Base-by-base conservation (phyloP, 92 coral and sea anemone species). In the Heliopora coerulea region DNA sequence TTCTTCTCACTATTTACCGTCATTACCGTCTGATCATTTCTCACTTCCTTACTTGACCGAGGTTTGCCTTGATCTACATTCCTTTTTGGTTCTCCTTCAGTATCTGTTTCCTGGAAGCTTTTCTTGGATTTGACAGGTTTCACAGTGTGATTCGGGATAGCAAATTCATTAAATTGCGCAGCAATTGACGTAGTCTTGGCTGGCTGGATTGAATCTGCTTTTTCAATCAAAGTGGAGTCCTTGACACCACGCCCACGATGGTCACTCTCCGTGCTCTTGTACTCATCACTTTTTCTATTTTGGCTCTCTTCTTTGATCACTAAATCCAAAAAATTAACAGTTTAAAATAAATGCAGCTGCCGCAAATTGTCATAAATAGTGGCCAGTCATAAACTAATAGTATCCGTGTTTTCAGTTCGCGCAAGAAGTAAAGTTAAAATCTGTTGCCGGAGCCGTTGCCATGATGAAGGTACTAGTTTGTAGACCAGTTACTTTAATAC, bases 141-240 rank as follows among this genome's bases (percentile, higher is more conserved):
- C 57, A 54, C 31, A 3, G 49, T 21, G 50, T 1, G 10, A 20
- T 7, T 30, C 15, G 77, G 77, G 42, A 70, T 25, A 3, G 63
- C 77, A 70, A 70, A 70, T 12, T 19, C 63, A 27, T 23, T 52
- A 26, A 34, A 70, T 33, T 62, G 9, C 46, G 44, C n/a, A 46
- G n/a, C 52, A 8, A 15, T 26, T 54, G 77, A 54, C 20, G 56
- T 32, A 52, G 50, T 23, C 1, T 3, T 54, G 4, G 26, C 52
- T 18, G 32, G 18, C 23, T 69, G 19, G 26, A 27, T 41, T 2
- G 58, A 15, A 10, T 39, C 33, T 46, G 52, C 14, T 21, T 68
- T 33, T 48, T n/a, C 18, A 8, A 7, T 24, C 12, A 14, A 30
- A 25, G 10, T 52, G 21, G 40, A 28, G 40, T 63, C 70, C 24